A percentile compares a stretch with the other conserved stretches of the same genome.
Conservation (phyloP, 2,797 vertebrate species). For the Microctenopoma lineatum region DNA sequence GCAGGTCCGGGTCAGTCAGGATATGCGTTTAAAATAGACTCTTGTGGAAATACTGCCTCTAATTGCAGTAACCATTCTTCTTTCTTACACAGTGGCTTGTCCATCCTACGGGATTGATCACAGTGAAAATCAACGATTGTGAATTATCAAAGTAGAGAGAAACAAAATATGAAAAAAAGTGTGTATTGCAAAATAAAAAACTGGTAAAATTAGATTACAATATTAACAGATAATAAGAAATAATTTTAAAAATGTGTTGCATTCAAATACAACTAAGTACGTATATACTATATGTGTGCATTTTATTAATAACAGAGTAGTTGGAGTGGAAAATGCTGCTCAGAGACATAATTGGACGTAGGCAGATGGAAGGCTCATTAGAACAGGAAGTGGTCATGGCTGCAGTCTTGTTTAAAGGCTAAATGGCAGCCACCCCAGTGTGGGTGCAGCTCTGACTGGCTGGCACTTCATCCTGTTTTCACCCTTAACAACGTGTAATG, state of each 20-base stretch:
- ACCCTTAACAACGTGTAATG: not conserved
- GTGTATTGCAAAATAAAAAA: too few relatives aligned
- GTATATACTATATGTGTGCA: not conserved
- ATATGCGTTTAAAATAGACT: not conserved
- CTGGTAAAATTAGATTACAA: too few relatives aligned
- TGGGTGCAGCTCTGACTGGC: conserved; percentile 40
- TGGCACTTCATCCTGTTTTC: not conserved
- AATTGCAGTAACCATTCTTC: not conserved
- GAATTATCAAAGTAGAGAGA: too few relatives aligned
- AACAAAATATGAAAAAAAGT: too few relatives aligned
- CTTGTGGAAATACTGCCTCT: not conserved
- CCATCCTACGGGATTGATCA: too few relatives aligned
- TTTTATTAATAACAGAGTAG: not conserved
- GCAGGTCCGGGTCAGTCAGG: not conserved
- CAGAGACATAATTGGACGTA: conserved; percentile 16
- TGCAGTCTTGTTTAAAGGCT: conserved; percentile 15
- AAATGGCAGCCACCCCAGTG: conserved; percentile 22
- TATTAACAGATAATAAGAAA: not conserved
- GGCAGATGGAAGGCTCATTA: conserved; percentile 1
- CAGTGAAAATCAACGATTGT: too few relatives aligned
- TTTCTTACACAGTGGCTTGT: too few relatives aligned
- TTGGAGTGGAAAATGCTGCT: conserved; percentile 24
- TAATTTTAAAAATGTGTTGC: not conserved
- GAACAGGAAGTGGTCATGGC: conserved; percentile 39
- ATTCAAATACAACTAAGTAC: too few relatives aligned